A percentile compares a stretch with the other conserved stretches of the same genome.
Conservation (phyloP, 2,888 invertebrate species). For the Alitta virens region DNA sequence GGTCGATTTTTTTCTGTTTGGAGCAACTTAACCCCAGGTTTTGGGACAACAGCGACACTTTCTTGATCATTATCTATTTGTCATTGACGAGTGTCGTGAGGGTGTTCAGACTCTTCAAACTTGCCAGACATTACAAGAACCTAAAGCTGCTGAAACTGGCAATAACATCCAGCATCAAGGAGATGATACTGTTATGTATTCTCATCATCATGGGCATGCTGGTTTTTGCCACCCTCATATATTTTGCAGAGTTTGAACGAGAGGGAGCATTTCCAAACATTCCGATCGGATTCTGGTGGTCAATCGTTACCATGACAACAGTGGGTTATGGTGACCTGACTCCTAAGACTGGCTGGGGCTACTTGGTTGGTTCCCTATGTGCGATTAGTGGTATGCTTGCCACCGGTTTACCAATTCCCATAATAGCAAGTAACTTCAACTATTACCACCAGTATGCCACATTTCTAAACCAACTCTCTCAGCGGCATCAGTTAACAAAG, state of each 20-base stretch:
- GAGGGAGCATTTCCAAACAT: conserved; percentile 14
- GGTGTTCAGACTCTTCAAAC: conserved; percentile 18
- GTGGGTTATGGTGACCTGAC: conserved; percentile 24
- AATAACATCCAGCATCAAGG: conserved; percentile 6
- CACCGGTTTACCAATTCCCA: conserved; percentile 23
- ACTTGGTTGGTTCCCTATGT: conserved; percentile 19
- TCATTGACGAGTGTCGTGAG: conserved; percentile 17
- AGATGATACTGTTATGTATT: conserved; percentile 16
- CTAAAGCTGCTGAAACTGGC: conserved; percentile 18
- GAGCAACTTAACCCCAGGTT: not conserved
- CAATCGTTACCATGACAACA: conserved; percentile 24
- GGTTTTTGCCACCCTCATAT: conserved; percentile 19
- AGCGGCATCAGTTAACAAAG: not conserved
- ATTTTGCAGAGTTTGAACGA: conserved; percentile 19
- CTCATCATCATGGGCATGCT: conserved; percentile 21
- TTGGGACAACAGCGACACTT: conserved; percentile 6
- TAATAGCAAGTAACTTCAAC: conserved; percentile 25
- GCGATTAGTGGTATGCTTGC: conserved; percentile 17
- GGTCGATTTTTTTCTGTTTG: conserved; percentile 3
- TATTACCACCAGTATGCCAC: conserved; percentile 18
- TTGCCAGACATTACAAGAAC: conserved; percentile 20
- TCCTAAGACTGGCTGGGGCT: conserved; percentile 15
- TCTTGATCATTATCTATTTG: conserved; percentile 15
- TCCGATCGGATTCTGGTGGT: conserved; percentile 24
- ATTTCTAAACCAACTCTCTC: conserved; percentile 8